A percentile compares a stretch with the other conserved stretches of the same genome.
Conservation (phyloP, 92 coral and sea anemone species). For the Micromussa lordhowensis region DNA sequence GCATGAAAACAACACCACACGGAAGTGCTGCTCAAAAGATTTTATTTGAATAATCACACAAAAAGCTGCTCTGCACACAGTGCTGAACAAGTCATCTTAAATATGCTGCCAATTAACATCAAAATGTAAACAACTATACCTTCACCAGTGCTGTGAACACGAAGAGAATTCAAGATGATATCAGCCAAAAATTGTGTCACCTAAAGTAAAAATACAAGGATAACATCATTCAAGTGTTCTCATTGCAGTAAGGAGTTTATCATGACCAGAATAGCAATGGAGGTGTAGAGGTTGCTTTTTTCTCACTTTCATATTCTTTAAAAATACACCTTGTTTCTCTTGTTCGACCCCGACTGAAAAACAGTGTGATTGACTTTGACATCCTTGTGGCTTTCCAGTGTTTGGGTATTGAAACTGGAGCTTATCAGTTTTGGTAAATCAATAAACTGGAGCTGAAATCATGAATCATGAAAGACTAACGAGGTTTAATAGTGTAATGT, state of each 20-base stretch:
- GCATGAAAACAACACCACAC: background rate
- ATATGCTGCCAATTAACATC: background rate
- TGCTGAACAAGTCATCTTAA: background rate
- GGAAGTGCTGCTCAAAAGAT: background rate
- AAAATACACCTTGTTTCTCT: background rate
- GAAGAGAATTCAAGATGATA: slow-evolving; percentile 82
- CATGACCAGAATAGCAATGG: background rate
- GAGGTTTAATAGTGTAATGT: background rate
- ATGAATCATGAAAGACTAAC: background rate
- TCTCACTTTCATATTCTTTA: too few relatives aligned
- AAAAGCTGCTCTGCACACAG: background rate
- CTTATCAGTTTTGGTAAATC: background rate
- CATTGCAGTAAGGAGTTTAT: too few relatives aligned
- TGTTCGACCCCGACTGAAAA: background rate
- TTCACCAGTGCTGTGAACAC: slow-evolving; percentile 89
- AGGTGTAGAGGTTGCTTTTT: too few relatives aligned
- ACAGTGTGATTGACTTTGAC: background rate
- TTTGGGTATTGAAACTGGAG: background rate
- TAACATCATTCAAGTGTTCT: background rate
- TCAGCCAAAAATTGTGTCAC: slow-evolving; percentile 85
- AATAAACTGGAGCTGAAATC: background rate
- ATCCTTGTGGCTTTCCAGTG: background rate
- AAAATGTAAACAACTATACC: slow-evolving; percentile 57
- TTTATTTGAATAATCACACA: background rate
- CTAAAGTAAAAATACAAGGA: slow-evolving; percentile 41